Base-by-base conservation (phyloP, 2,113 vertebrate genomes). In the Willisornis vidua region DNA sequence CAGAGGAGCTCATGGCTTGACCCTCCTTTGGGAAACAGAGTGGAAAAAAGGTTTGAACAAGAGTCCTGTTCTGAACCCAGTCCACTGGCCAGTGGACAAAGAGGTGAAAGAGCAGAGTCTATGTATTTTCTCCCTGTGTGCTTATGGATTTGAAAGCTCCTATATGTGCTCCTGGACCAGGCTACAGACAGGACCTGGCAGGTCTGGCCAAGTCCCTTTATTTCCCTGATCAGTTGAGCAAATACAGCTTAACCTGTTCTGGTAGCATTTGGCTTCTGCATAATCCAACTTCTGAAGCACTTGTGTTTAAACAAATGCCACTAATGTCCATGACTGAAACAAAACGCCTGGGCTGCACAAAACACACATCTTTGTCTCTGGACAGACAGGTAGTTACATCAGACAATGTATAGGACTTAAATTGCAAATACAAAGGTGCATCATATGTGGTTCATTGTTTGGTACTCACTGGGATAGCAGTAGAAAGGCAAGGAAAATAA, bases 321-420 rank as follows among this genome's bases (percentile, higher is more conserved):
- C 19, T 71, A 43, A 72, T 15, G 5, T 48, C 75, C 49, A 86
- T 13, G 63, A 66, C 14, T 61, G 37, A 29, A 59, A 25, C 2
- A 61, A 85, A 85, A 73, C 3, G 1, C 16, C 78, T 3, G 3
- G 26, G 31, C 49, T 93, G 41, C 39, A 57, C 28, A 82, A 29
- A 85, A 57, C 0, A 0, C 4, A 87, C 24, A 15, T 48, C 8
- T 48, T 55, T 0, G 0, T 45, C 17, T 84, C 33, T 6, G 3
- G 48, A 43, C n/a, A 74, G 51, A 66, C 0, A 23, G 7, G 13
- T 5, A 57, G 29, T 31, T 0, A 2, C 25, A 66, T 17, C 11
- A 54, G 43, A 66, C 16, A 33, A 68, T 0, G 3, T 15, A 43
- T 0, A 1, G 35, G 58, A 79, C 22, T 72, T 48, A 48, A 3